These are phyloP conservation scores for Lithophane semibrunnea DNA, from an alignment of 2,888 invertebrate species.

Conservation along the genomic window DNA sequence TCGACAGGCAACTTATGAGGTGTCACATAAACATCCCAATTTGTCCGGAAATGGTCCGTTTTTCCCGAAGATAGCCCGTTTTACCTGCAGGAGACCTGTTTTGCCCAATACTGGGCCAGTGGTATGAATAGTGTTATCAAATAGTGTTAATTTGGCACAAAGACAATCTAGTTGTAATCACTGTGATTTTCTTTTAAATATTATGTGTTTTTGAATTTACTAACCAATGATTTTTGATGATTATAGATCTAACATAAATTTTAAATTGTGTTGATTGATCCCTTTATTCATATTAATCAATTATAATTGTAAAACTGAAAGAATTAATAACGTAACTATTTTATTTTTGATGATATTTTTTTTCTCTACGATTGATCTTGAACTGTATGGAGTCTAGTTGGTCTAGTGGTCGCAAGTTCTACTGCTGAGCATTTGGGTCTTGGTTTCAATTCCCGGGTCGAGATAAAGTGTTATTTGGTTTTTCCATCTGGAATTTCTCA, in stretches of 20 bases:
- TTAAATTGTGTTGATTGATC: constrained; percentile 30
- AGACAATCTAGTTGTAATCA: constrained; percentile 59
- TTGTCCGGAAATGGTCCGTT: background rate
- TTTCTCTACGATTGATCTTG: background rate
- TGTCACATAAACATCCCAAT: background rate
- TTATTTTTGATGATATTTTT: background rate
- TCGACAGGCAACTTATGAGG: background rate
- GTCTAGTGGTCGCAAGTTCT: no score
- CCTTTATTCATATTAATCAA: constrained; percentile 16
- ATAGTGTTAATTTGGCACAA: constrained; percentile 56
- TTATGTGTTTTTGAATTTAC: constrained; percentile 53
- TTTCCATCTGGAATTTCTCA: no score
- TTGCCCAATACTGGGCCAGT: constrained; percentile 10
- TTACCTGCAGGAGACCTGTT: background rate
- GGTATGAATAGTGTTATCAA: constrained; percentile 31
- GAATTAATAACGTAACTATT: background rate
- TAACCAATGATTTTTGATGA: constrained; percentile 58
- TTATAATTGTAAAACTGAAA: no score
- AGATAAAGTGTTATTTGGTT: no score
- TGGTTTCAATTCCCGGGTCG: no score
- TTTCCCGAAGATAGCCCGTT: background rate
- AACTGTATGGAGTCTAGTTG: background rate
- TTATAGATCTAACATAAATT: constrained; percentile 55
- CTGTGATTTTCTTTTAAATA: constrained; percentile 63
- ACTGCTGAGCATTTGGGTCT: no score